phyloP scores from a whole-genome alignment of 2,888 invertebrate species.

The Eubasilissa splendida region DNA sequence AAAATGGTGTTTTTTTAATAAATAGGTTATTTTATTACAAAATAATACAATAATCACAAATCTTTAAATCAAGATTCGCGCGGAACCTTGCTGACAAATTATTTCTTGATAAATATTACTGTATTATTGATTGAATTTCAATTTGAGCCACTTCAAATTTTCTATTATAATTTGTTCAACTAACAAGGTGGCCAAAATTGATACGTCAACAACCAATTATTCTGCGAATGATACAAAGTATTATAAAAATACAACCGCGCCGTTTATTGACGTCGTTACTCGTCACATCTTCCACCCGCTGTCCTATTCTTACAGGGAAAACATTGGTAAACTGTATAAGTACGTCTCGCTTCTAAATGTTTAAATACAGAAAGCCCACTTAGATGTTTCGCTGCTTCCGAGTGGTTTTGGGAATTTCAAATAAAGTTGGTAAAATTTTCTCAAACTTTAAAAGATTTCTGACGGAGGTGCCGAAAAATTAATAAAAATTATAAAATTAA shows the following conservation, averaged over 20 bases:
- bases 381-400: background rate
- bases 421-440: too few species aligned
- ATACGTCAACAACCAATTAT: slow-evolving; percentile 7
- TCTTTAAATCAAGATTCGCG: slow-evolving; percentile 3
- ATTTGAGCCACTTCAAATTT: slow-evolving; percentile 22
- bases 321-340: slow-evolving; percentile 49
- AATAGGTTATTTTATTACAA: slow-evolving; percentile 32
- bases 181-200: slow-evolving; percentile 24
- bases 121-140: slow-evolving; percentile 6
- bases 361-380: slow-evolving; percentile 19
- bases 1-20: slow-evolving; percentile 20
- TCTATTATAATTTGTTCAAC: slow-evolving; percentile 29
- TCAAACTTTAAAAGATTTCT: too few species aligned
- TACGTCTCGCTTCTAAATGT: slow-evolving; percentile 48
- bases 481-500: too few species aligned
- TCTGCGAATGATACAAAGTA: background rate
- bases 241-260: background rate
- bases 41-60: slow-evolving; percentile 19
- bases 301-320: slow-evolving; percentile 46
- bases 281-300: slow-evolving; percentile 1
- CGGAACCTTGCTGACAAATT: slow-evolving; percentile 1
- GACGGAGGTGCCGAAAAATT: too few species aligned
- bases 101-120: background rate
- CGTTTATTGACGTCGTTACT: slow-evolving; percentile 1
- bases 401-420: slow-evolving; percentile 1